Percentiles rank a stretch among this genome's conserved stretches.
These are phyloP conservation scores for Syngnathus rostellatus DNA, from an alignment of 2,797 vertebrate genomes.

Conservation along the genomic window DNA sequence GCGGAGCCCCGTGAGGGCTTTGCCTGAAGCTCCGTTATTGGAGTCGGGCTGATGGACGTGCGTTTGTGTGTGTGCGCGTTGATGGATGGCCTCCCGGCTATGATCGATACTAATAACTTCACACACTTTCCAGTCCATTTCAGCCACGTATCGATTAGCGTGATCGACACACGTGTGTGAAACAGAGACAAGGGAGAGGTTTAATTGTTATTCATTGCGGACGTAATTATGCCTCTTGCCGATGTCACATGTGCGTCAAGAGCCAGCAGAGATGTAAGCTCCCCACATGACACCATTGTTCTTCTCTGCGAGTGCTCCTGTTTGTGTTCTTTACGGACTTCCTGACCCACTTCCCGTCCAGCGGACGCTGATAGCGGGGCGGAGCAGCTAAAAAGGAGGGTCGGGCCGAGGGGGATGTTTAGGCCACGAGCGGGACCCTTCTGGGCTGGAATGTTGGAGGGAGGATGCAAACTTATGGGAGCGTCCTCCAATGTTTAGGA, in stretches of 20 bases:
- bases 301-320: slow-evolving; percentile 13
- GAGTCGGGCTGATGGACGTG: not conserved
- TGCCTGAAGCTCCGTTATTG: not conserved
- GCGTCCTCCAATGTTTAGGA: slow-evolving; percentile 7
- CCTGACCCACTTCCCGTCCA: slow-evolving; percentile 41
- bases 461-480: not conserved
- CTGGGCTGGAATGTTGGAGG: not conserved
- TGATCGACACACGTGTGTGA: slow-evolving; percentile 15
- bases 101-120: slow-evolving; percentile 22
- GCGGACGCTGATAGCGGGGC: slow-evolving; percentile 2
- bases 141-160: slow-evolving; percentile 18
- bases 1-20: not conserved
- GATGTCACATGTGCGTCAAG: slow-evolving; percentile 11
- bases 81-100: not conserved
- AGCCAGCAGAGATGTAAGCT: not conserved
- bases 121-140: slow-evolving; percentile 41
- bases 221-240: not conserved
- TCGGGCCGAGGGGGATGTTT: slow-evolving; percentile 6
- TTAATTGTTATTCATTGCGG: slow-evolving; percentile 31
- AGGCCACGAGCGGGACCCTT: slow-evolving; percentile 1
- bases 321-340: slow-evolving; percentile 50
- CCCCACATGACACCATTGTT: slow-evolving; percentile 46
- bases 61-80: not conserved
- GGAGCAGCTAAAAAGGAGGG: not conserved
- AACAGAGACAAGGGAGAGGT: slow-evolving; percentile 23